These are phyloP conservation scores for Epirrita christyi DNA, from an alignment of 2,888 invertebrate species.

Conservation along the genomic window DNA sequence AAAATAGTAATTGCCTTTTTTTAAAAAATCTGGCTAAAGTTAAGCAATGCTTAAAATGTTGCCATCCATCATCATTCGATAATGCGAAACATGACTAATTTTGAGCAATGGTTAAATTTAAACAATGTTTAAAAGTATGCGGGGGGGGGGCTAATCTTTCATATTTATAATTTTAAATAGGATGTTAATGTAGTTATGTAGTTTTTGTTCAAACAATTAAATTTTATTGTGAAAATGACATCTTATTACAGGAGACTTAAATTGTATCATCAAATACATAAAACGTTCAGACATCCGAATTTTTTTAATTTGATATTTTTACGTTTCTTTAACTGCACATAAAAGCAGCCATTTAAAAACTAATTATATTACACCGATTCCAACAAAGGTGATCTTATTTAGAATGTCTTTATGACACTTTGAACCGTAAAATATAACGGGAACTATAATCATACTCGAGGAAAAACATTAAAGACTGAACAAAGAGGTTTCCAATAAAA, in stretches of 20 bases:
- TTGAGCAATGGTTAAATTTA: no score
- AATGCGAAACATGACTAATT: no score
- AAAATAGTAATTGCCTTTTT: no score
- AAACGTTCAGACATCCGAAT: not conserved
- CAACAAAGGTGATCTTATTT: conserved; percentile 37
- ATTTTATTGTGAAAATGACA: not conserved
- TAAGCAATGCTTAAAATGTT: no score
- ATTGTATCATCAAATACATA: not conserved
- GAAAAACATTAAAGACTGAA: conserved; percentile 29
- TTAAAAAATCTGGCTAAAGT: no score
- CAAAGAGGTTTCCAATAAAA: conserved; percentile 34
- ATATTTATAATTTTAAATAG: no score
- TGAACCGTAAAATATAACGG: conserved; percentile 31
- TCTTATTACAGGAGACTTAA: conserved; percentile 1
- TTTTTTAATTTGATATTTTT: conserved; percentile 10
- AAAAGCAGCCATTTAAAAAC: conserved; percentile 17
- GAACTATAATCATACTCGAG: conserved; percentile 23
- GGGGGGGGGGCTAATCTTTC: no score
- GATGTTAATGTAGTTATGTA: no score
- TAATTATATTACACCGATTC: conserved; percentile 17
- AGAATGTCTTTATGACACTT: conserved; percentile 32
- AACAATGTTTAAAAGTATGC: no score
- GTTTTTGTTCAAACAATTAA: no score
- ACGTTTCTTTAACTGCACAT: conserved; percentile 15
- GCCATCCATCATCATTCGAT: no score